Evolutionary conservation across 2,797 vertebrate genomes (phyloP).

Genomic region (Rachycentron canadum): DNA sequence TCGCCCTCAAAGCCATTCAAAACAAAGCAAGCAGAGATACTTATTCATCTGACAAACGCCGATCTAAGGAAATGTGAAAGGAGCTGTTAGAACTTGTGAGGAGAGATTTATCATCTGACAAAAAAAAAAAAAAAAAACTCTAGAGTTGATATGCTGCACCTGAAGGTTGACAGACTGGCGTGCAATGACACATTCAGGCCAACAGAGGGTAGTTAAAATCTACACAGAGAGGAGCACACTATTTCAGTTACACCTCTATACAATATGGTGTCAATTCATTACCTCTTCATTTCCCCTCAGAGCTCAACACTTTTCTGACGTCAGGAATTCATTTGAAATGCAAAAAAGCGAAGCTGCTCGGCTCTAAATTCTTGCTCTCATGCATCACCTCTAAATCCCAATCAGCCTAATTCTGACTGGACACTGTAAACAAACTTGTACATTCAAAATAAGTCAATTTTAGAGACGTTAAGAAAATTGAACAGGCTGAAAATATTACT

Average conservation of each 20-base stretch:
- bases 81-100: slow-evolving; percentile 15
- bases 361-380: not conserved
- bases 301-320: not conserved
- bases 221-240: slow-evolving; percentile 55
- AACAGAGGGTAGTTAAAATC: slow-evolving; percentile 83
- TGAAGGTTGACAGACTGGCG: slow-evolving; percentile 46
- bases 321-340: not conserved
- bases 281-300: not conserved
- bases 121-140: slow-evolving; percentile 9
- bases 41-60: slow-evolving; percentile 37
- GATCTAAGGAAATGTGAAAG: slow-evolving; percentile 30
- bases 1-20: slow-evolving; percentile 25
- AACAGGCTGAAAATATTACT: slow-evolving; percentile 29
- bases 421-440: not conserved
- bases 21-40: slow-evolving; percentile 31
- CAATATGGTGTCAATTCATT: slow-evolving; percentile 15
- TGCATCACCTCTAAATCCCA: not conserved
- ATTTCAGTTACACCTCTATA: slow-evolving; percentile 19
- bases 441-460: slow-evolving; percentile 9
- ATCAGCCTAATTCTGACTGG: not conserved
- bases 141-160: slow-evolving; percentile 41
- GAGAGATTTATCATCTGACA: slow-evolving; percentile 42
- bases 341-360: not conserved
- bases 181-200: slow-evolving; percentile 80
- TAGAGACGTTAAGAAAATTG: slow-evolving; percentile 1